Conservation (phyloP, 2,888 invertebrate genomes). For the Luffia ferchaultella region DNA sequence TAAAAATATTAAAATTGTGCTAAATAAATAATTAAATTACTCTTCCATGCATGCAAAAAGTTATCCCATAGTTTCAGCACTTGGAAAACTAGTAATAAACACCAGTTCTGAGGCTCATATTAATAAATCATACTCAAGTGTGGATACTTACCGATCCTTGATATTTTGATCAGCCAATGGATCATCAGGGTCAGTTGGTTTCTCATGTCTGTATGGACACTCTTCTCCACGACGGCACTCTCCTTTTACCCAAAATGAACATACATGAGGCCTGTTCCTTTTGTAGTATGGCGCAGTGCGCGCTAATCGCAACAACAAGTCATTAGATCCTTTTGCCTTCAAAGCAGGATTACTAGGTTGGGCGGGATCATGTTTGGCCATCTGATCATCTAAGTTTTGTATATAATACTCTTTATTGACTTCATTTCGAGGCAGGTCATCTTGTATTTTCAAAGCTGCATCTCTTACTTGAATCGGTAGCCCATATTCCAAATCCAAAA, state of each 20-base stretch:
- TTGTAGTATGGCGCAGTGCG: slow-evolving; percentile 95
- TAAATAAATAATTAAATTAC: too few species aligned
- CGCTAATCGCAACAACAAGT: slow-evolving; percentile 86
- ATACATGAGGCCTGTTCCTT: slow-evolving; percentile 93
- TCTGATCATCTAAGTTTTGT: slow-evolving; percentile 86
- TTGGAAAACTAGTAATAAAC: too few species aligned
- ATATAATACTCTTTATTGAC: slow-evolving; percentile 96
- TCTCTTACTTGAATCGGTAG: slow-evolving; percentile 89
- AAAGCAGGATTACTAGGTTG: slow-evolving; percentile 70
- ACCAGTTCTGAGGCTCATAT: too few species aligned
- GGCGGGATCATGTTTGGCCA: slow-evolving; percentile 54
- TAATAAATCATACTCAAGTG: too few species aligned
- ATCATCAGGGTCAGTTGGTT: slow-evolving; percentile 97
- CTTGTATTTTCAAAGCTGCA: slow-evolving; percentile 87
- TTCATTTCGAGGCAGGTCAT: slow-evolving; percentile 91
- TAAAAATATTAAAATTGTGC: too few species aligned
- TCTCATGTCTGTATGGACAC: slow-evolving; percentile 95
- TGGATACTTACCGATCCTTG: slow-evolving; percentile 83
- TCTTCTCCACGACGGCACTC: slow-evolving; percentile 96
- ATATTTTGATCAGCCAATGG: slow-evolving; percentile 96
- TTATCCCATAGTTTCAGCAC: too few species aligned
- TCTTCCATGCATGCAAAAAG: too few species aligned
- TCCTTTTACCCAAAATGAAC: slow-evolving; percentile 98
- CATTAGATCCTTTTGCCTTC: slow-evolving; percentile 80
- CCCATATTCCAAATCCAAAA: slow-evolving; percentile 93